Conservation (phyloP, 92 coral and sea anemone genomes). For the Isaurus tuberculatus region DNA sequence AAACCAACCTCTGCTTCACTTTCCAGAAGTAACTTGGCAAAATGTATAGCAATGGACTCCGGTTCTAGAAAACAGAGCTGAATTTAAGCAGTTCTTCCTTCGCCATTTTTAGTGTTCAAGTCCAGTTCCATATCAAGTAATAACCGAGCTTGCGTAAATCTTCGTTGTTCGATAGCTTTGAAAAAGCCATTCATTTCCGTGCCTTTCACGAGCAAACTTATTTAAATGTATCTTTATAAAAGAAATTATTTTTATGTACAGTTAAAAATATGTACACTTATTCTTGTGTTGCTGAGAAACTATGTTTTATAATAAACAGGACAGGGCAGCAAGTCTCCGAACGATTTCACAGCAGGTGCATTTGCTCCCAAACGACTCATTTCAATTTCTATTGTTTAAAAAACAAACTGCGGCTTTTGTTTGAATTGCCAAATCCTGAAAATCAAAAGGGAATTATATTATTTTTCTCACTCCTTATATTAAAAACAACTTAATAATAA, state of each 20-base stretch:
- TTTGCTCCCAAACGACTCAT: too few relatives aligned
- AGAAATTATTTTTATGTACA: not conserved
- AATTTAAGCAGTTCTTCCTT: slow-evolving; percentile 73
- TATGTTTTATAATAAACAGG: too few relatives aligned
- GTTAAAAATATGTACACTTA: not conserved
- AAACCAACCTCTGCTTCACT: slow-evolving; percentile 68
- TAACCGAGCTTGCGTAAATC: slow-evolving; percentile 78
- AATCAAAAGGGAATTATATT: too few relatives aligned
- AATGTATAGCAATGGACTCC: slow-evolving; percentile 57
- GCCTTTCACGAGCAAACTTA: not conserved
- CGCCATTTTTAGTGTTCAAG: slow-evolving; percentile 53
- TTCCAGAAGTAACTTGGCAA: slow-evolving; percentile 62
- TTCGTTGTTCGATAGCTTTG: slow-evolving; percentile 75
- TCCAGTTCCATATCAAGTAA: slow-evolving; percentile 61
- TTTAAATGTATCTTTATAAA: not conserved
- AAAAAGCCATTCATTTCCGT: slow-evolving; percentile 67
- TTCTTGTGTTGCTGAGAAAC: too few relatives aligned
- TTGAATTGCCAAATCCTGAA: too few relatives aligned
- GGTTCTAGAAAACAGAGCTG: slow-evolving; percentile 74
- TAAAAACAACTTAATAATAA: too few relatives aligned
- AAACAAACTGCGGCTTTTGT: too few relatives aligned
- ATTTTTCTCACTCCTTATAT: too few relatives aligned
- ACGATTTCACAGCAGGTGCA: too few relatives aligned
- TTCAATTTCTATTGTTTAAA: too few relatives aligned
- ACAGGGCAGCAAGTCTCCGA: too few relatives aligned